A percentile compares a stretch with the other conserved stretches of the same genome.
Conservation (phyloP, 1,140 invertebrate species). For the Gryon sp. region DNA sequence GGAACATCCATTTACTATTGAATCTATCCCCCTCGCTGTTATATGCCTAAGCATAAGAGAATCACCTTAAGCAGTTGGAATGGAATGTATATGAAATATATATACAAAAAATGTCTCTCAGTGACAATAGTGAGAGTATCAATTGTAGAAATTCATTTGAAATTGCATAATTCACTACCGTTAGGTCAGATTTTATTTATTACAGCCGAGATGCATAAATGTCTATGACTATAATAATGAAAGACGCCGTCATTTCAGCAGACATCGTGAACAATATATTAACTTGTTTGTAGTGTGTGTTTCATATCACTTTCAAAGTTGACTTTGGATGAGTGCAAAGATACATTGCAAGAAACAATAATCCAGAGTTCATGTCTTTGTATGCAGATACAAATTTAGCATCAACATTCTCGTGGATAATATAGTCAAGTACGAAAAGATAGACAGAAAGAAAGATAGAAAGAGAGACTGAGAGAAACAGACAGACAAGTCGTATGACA, state of each 20-base stretch:
- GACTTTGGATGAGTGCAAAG: slow-evolving; percentile 20
- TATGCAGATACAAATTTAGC: slow-evolving; percentile 41
- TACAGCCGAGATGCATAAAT: not conserved
- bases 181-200: slow-evolving; percentile 14
- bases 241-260: slow-evolving; percentile 6
- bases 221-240: slow-evolving; percentile 4
- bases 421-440: not conserved
- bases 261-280: slow-evolving; percentile 27
- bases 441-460: slow-evolving; percentile 19
- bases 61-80: too few relatives aligned
- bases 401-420: slow-evolving; percentile 23
- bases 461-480: too few relatives aligned
- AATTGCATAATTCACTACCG: slow-evolving; percentile 1
- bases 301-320: slow-evolving; percentile 27
- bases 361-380: slow-evolving; percentile 34
- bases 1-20: too few relatives aligned
- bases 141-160: not conserved
- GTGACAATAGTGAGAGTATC: not conserved
- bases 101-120: not conserved
- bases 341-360: slow-evolving; percentile 30
- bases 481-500: too few relatives aligned
- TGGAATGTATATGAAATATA: too few relatives aligned
- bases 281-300: slow-evolving; percentile 36
- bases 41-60: too few relatives aligned
- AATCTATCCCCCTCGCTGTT: too few relatives aligned